Conservation (phyloP, 2,797 vertebrate species). For the Sebastes kiyomatsui region DNA sequence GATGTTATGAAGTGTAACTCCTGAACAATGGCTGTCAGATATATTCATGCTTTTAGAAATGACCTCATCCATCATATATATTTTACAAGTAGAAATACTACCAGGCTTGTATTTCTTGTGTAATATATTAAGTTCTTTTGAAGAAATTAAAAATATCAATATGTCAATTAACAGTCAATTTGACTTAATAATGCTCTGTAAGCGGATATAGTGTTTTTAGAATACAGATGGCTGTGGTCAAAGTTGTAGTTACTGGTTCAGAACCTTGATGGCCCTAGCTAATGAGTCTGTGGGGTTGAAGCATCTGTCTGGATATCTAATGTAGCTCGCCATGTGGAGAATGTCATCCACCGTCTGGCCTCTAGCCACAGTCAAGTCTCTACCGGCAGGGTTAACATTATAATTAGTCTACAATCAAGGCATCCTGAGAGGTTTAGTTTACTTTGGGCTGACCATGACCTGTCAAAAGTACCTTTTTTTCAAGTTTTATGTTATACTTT, state of each 20-base stretch:
- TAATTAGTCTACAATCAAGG: slow-evolving; percentile 55
- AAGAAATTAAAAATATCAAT: not conserved
- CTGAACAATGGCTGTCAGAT: not conserved
- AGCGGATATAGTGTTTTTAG: slow-evolving; percentile 32
- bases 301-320: slow-evolving; percentile 79
- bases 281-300: slow-evolving; percentile 75
- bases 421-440: slow-evolving; percentile 17
- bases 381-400: slow-evolving; percentile 38
- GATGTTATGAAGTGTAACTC: not conserved
- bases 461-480: slow-evolving; percentile 6
- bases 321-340: slow-evolving; percentile 74
- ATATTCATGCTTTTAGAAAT: not conserved
- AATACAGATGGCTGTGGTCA: slow-evolving; percentile 76
- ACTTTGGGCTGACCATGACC: slow-evolving; percentile 37
- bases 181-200: slow-evolving; percentile 9
- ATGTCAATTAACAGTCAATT: not conserved
- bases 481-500: not conserved
- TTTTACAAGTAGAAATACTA: not conserved
- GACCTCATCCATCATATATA: not conserved
- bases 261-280: slow-evolving; percentile 66
- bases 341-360: slow-evolving; percentile 68
- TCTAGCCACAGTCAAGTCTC: slow-evolving; percentile 47
- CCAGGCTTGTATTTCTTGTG: not conserved
- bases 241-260: slow-evolving; percentile 59
- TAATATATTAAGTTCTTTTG: not conserved